Evolutionary conservation across 2,888 invertebrate species (phyloP), one percentile per base, ranked within the genome.

Genomic region (Eurytoma californica): DNA sequence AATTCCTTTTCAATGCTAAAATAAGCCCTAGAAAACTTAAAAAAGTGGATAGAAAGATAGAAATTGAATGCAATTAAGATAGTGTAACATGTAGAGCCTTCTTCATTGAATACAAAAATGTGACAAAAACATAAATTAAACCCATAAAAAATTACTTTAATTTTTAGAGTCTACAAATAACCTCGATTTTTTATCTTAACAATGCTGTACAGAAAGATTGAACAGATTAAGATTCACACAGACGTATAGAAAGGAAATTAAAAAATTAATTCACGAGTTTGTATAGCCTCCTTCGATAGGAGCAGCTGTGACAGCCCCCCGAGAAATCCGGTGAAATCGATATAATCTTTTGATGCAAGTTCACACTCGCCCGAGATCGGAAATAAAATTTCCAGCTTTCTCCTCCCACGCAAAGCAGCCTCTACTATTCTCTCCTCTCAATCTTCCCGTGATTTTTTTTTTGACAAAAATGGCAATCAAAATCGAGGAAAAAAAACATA

Each of bases 401-500:
- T 65, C 61, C 16, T 49, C 39, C 30, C 9, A 18, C 57, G 18
- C 7, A 57, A 20, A 4, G 18, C 58, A 20, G 20, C 12, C 30
- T 1, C 2, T 30, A 16, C 53, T 14, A 3, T 30, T 47, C 20
- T 51, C 18, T 14, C 14, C 39, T 13, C 28, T 3, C 24, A 18
- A n/a, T n/a, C 61, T 30, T 49, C 1, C 18, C 14, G 12, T 2
- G 7, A 24, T 60, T 20, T 49, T 53, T 61, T 72, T 67, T 60
- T 60, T 5, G 39, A 3, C 16, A 20, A 58, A 51, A 72, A 60
- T 72, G 58, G 18, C 49, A 79, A 79, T 72, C 49, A 66, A 67
- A 66, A 75, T 60, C 14, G 75, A 67, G 3, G 18, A 61, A 51
- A 72, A 77, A 73, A 77, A 30, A 4, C 30, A 74, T 68, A 81